Conservation (phyloP, 2,888 invertebrate genomes). For the Cheilosia impressa region DNA sequence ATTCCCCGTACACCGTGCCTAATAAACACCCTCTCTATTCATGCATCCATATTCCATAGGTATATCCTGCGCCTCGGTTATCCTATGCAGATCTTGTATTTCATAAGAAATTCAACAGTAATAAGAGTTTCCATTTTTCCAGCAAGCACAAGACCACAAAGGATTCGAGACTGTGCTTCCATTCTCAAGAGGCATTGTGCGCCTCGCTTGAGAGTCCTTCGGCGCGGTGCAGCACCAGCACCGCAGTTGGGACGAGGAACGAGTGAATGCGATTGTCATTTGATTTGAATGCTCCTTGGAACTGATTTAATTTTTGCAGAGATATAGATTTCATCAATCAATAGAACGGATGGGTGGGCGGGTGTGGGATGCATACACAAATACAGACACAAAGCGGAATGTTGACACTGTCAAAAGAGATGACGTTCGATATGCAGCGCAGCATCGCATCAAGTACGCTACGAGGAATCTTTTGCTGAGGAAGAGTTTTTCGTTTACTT, state of each 20-base stretch:
- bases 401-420: slow-evolving; percentile 44
- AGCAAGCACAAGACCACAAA: slow-evolving; percentile 40
- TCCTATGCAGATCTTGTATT: slow-evolving; percentile 40
- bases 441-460: slow-evolving; percentile 32
- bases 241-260: background rate
- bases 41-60: background rate
- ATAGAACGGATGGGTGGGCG: slow-evolving; percentile 22
- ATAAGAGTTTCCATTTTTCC: slow-evolving; percentile 41
- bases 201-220: slow-evolving; percentile 46
- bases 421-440: slow-evolving; percentile 54
- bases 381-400: slow-evolving; percentile 37
- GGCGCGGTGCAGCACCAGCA: slow-evolving; percentile 1
- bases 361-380: slow-evolving; percentile 10
- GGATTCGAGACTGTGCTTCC: slow-evolving; percentile 56
- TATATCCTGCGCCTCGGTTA: slow-evolving; percentile 10
- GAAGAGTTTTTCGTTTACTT: slow-evolving; percentile 71
- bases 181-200: slow-evolving; percentile 59
- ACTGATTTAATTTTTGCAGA: slow-evolving; percentile 72
- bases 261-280: slow-evolving; percentile 71
- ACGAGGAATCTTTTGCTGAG: slow-evolving; percentile 64
- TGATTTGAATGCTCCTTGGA: slow-evolving; percentile 70
- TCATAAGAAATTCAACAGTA: slow-evolving; percentile 57
- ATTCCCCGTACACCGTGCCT: background rate
- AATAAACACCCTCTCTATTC: background rate
- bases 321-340: slow-evolving; percentile 66